Percentiles rank a stretch among this genome's conserved stretches.
phyloP scores from a whole-genome alignment of 2,113 vertebrate genomes.

The Theristicus caerulescens region DNA sequence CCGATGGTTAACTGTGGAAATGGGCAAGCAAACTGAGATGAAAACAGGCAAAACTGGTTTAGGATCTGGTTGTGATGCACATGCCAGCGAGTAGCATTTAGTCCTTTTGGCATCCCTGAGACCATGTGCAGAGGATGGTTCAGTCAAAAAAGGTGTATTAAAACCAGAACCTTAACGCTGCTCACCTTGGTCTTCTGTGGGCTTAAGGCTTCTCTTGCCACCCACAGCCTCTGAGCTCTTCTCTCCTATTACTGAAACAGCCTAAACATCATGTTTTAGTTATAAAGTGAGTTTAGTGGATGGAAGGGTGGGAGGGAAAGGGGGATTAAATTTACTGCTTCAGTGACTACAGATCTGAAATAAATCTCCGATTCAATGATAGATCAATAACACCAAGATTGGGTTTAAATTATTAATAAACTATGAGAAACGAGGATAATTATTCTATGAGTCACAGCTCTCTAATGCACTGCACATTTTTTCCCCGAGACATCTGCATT shows the following conservation, averaged over 20 bases:
- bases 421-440: constrained; percentile 43
- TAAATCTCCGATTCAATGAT: constrained; percentile 55
- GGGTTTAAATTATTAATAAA: constrained; percentile 69
- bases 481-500: constrained; percentile 44
- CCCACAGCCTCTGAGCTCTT: background rate
- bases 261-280: constrained; percentile 63
- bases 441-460: constrained; percentile 43
- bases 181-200: background rate
- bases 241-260: constrained; percentile 38
- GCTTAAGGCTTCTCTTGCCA: background rate
- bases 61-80: background rate
- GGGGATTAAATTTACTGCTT: constrained; percentile 64
- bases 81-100: background rate
- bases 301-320: constrained; percentile 1
- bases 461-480: constrained; percentile 50
- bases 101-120: background rate
- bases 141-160: background rate
- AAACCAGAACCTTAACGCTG: background rate
- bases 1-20: background rate
- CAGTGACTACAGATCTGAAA: constrained; percentile 66
- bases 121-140: background rate
- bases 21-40: background rate
- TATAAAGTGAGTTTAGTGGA: constrained; percentile 59
- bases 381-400: constrained; percentile 57
- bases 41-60: background rate